These are phyloP conservation scores for Leptogaster cylindrica DNA, from an alignment of 2,888 invertebrate genomes.

Conservation along the genomic window DNA sequence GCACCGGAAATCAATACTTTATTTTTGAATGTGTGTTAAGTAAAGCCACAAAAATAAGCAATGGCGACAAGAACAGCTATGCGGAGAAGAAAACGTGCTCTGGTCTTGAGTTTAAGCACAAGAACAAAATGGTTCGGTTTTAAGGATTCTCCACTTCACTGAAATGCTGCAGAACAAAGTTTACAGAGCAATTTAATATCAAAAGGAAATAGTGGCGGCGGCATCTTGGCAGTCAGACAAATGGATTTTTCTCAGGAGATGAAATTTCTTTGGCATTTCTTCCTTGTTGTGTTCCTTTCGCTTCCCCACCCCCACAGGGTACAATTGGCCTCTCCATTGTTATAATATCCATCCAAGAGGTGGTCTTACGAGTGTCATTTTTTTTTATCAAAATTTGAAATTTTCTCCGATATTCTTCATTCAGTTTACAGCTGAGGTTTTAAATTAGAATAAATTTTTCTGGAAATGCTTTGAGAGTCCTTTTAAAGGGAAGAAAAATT, in stretches of 20 bases:
- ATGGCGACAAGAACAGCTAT: no score
- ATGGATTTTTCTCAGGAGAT: slow-evolving; percentile 27
- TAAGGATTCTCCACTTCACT: no score
- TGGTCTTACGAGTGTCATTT: slow-evolving; percentile 31
- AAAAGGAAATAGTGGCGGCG: slow-evolving; percentile 26
- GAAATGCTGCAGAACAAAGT: neutral
- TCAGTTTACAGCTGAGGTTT: slow-evolving; percentile 11
- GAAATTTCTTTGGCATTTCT: slow-evolving; percentile 16
- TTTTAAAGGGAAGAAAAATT: no score
- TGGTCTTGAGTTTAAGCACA: no score
- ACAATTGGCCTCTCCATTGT: neutral
- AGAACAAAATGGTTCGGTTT: no score
- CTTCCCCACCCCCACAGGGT: neutral
- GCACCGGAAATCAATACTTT: slow-evolving; percentile 19
- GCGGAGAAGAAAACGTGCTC: no score
- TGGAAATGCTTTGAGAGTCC: no score
- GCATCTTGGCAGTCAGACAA: slow-evolving; percentile 34
- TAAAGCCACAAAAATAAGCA: no score
- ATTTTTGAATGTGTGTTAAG: no score
- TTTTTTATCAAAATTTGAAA: slow-evolving; percentile 32
- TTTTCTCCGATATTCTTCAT: slow-evolving; percentile 11
- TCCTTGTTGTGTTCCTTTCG: neutral
- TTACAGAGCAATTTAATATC: slow-evolving; percentile 29
- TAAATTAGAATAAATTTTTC: slow-evolving; percentile 1
- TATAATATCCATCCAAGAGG: slow-evolving; percentile 11